Percentiles rank a stretch among this genome's conserved stretches.
Evolutionary conservation across 1,140 invertebrate genomes (phyloP).

Genomic region (Drosophila seguyi): DNA sequence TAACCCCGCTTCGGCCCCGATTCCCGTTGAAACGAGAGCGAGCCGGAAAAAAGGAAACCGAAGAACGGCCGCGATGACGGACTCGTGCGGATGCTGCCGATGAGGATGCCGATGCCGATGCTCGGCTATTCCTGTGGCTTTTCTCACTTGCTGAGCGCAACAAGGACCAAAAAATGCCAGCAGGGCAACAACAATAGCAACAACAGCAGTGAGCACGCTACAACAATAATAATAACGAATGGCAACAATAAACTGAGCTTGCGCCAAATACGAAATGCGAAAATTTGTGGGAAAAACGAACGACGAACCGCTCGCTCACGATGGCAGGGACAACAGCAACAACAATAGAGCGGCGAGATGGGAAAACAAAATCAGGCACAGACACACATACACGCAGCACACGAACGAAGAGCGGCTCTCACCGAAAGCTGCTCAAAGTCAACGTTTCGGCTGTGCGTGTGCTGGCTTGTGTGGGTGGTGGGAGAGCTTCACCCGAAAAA

Average conservation of each 20-base stretch:
- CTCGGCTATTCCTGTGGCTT: constrained; percentile 42
- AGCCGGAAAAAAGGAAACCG: constrained; percentile 27
- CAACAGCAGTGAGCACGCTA: constrained; percentile 31
- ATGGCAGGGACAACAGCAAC: constrained; percentile 35
- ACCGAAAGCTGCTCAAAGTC: constrained; percentile 62
- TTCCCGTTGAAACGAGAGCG: constrained; percentile 29
- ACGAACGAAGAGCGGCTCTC: constrained; percentile 62
- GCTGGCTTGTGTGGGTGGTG: constrained; percentile 8
- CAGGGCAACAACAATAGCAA: constrained; percentile 52
- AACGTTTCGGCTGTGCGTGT: constrained; percentile 29
- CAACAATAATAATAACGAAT: constrained; percentile 58
- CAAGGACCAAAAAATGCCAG: constrained; percentile 73
- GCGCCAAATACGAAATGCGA: constrained; percentile 69
- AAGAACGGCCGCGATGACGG: constrained; percentile 43
- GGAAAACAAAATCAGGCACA: constrained; percentile 50
- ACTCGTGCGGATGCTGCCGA: constrained; percentile 61
- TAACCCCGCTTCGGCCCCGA: constrained; percentile 7
- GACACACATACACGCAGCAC: constrained; percentile 2
- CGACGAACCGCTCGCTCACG: constrained; percentile 59
- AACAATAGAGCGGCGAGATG: constrained; percentile 44
- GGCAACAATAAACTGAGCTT: constrained; percentile 81
- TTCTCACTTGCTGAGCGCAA: constrained; percentile 67
- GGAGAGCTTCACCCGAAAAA: constrained; percentile 52
- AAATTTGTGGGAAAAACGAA: constrained; percentile 55
- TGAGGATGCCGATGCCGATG: constrained; percentile 26